Conservation (phyloP, 2,888 invertebrate species). For the Coenonympha glycerion region DNA sequence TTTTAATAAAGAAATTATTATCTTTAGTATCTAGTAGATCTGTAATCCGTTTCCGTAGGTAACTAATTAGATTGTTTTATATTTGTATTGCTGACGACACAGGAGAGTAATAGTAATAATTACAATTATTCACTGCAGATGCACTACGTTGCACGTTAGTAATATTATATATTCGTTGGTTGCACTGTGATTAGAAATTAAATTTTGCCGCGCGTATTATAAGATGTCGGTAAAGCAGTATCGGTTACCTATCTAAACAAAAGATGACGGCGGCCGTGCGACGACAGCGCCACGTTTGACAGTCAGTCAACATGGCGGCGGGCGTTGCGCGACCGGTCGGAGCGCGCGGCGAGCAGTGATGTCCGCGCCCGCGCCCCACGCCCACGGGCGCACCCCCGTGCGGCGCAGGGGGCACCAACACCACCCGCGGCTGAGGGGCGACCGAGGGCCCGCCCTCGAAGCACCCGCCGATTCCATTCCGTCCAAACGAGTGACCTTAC, state of each 20-base stretch:
- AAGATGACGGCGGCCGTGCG: conserved; percentile 56
- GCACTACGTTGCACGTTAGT: too few species aligned
- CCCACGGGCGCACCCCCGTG: conserved; percentile 76
- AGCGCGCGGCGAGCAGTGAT: conserved; percentile 68
- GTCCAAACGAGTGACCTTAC: conserved; percentile 70
- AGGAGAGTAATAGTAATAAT: too few species aligned
- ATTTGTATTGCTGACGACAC: too few species aligned
- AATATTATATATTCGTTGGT: too few species aligned
- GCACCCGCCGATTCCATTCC: conserved; percentile 48
- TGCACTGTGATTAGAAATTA: conserved; percentile 28
- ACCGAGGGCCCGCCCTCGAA: conserved; percentile 73
- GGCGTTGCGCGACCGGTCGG: conserved; percentile 67
- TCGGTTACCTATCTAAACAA: conserved; percentile 38
- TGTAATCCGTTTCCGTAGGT: too few species aligned
- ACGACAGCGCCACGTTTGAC: conserved; percentile 60
- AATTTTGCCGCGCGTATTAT: conserved; percentile 46
- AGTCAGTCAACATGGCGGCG: conserved; percentile 78
- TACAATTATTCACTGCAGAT: too few species aligned
- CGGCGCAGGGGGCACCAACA: conserved; percentile 84
- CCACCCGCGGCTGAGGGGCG: conserved; percentile 81
- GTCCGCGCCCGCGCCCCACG: conserved; percentile 77
- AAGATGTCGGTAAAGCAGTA: conserved; percentile 61
- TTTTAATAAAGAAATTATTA: too few species aligned
- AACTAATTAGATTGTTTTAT: too few species aligned
- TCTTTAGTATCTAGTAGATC: too few species aligned